phyloP scores from a whole-genome alignment of 1,140 invertebrate genomes.

The Euglossa dilemma region DNA sequence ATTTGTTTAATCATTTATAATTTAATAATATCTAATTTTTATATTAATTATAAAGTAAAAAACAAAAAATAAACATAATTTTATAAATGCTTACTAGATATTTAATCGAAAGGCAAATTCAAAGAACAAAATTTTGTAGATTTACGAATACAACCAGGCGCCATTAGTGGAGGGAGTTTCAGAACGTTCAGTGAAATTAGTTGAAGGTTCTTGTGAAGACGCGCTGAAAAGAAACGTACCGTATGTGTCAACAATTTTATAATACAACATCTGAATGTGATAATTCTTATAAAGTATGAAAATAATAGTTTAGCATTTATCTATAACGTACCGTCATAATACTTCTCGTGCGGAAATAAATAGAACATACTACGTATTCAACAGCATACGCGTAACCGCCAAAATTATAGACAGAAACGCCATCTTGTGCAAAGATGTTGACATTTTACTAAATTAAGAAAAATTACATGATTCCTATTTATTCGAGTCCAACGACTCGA shows the following conservation, averaged over 20 bases:
- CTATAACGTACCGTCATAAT: background rate
- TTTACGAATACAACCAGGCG: slow-evolving; percentile 18
- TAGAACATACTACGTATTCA: slow-evolving; percentile 21
- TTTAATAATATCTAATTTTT: background rate
- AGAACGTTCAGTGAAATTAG: slow-evolving; percentile 47
- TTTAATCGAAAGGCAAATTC: background rate
- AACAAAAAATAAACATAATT: background rate
- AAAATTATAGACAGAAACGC: slow-evolving; percentile 72
- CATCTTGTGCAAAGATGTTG: slow-evolving; percentile 76
- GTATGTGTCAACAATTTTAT: slow-evolving; percentile 44
- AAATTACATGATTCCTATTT: slow-evolving; percentile 24
- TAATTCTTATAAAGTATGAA: slow-evolving; percentile 46
- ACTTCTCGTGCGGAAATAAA: background rate
- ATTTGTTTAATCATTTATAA: background rate
- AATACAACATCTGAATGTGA: slow-evolving; percentile 7
- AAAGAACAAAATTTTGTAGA: background rate
- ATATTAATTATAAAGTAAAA: background rate
- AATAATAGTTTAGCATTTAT: slow-evolving; percentile 1
- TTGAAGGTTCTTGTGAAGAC: slow-evolving; percentile 48
- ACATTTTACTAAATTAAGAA: slow-evolving; percentile 68
- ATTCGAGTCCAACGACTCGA: slow-evolving; percentile 43
- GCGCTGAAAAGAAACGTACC: slow-evolving; percentile 47
- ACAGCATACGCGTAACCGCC: slow-evolving; percentile 69
- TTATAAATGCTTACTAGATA: background rate
- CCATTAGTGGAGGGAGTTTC: slow-evolving; percentile 17